Base-by-base conservation (phyloP, 1,140 invertebrate genomes). In the Penaeus indicus region DNA sequence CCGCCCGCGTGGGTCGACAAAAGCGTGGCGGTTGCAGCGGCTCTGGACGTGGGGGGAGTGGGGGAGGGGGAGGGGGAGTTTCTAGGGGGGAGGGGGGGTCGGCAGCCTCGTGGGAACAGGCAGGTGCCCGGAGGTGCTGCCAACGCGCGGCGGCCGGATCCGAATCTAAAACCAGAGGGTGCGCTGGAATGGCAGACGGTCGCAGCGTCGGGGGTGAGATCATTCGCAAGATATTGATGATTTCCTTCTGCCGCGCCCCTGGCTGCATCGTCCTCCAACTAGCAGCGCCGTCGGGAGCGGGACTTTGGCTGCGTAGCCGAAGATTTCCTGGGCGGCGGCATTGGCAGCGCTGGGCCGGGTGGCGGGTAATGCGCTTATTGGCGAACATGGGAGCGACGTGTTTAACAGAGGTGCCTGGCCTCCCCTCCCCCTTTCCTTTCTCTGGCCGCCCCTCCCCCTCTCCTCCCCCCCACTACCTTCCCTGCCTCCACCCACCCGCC, bases 321-420 rank as follows among this genome's bases (percentile, higher is more conserved):
- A 54, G 47, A 54, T 54, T 54, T 10, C 47, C 8, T n/a, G 47
- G 47, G 3, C 47, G 47, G 8, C 13, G 47, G 47, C 47, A 13
- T 54, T 54, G 47, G 47, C 13, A 54, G 3, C 47, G 47, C 32
- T 84, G 64, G 19, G 8, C 63, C 13, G 16, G 63, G 32, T 84
- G 82, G 62, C 64, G 63, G 82, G 72, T 84, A 84, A 84, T 84
- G 82, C 82, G 82, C 82, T 84, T 84, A 84, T 84, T 84, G 82
- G 64, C 72, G 82, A 84, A 84, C 82, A 84, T 22, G 82, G 54
- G 82, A 84, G 82, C 42, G 82, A 84, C 64, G 64, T 84, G 82
- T 84, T 84, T 84, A 84, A 84, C 82, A 84, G 64, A 47, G 63
- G 19, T 27, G 42, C 81, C 42, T 63, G 32, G 21, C 22, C 61